A percentile compares a stretch with the other conserved stretches of the same genome.
Conservation (phyloP, 2,797 vertebrate genomes). For the Acanthurus lineatus region DNA sequence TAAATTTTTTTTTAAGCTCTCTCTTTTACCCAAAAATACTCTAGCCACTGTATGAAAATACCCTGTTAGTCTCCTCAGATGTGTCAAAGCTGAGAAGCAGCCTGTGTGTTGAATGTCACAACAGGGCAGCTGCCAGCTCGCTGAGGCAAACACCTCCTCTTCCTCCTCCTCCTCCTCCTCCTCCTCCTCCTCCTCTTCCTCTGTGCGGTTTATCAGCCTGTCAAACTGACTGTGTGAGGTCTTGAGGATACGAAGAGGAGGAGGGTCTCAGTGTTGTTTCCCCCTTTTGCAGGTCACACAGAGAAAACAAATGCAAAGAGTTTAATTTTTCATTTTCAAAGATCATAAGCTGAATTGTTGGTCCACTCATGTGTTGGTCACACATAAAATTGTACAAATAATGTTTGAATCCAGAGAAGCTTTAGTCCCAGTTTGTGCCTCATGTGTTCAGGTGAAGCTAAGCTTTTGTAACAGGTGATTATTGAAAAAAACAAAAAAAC, state of each 20-base stretch:
- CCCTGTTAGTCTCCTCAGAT: neutral
- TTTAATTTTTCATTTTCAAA: neutral
- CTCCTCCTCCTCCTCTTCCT: neutral
- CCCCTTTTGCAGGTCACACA: neutral
- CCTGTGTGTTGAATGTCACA: slow-evolving; percentile 29
- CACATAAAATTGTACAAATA: slow-evolving; percentile 9
- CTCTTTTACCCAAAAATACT: slow-evolving; percentile 20
- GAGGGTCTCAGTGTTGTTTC: neutral
- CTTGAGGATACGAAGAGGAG: neutral
- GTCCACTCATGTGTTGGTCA: too few species aligned
- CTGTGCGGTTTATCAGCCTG: neutral
- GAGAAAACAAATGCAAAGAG: neutral
- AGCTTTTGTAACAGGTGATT: neutral
- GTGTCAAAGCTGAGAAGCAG: slow-evolving; percentile 19
- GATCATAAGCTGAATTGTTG: slow-evolving; percentile 21
- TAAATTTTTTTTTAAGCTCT: neutral
- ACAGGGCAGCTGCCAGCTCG: slow-evolving; percentile 1
- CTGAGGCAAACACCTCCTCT: neutral
- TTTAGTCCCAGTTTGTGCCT: slow-evolving; percentile 10
- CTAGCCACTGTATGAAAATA: slow-evolving; percentile 3
- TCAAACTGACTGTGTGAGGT: neutral
- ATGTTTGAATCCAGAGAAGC: slow-evolving; percentile 1
- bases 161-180: neutral
- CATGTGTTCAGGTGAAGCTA: neutral
- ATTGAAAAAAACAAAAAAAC: neutral